Evolutionary conservation across 1,140 invertebrate genomes (phyloP), one percentile per base, ranked within the genome.

Genomic region (Drosophila pseudoananassae): DNA sequence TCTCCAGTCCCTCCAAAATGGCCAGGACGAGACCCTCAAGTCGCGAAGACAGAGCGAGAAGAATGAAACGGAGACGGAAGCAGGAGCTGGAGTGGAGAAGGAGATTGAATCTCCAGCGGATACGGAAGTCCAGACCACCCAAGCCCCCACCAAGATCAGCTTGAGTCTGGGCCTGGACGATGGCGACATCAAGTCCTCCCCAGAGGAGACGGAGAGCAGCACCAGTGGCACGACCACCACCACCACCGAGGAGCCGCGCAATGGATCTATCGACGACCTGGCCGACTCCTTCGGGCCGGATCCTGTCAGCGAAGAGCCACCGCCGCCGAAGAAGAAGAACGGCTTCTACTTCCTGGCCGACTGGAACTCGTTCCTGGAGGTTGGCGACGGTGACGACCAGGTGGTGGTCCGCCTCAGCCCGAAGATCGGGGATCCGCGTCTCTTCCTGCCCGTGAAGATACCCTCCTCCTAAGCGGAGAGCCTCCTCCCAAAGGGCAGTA

Each of bases 301-400:
- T 63, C 92, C 93, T 1, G 91, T 91, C 8, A 81, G 92, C 25
- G 93, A 93, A 0, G 94, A 94, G 78, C 94, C 94, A 8, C 71
- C 94, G 27, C 94, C 95, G 10, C 93, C 94, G 0, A 94, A 93
- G 53, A 93, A 93, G 61, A 95, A 94, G 82, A 96, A 94, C 57
- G 96, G 96, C 2, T 94, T 97, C 46, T 97, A 97, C 82, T 97
- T 96, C 91, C 93, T 97, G 53, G 92, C 97, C 1, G 96, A 97
- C 81, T 97, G 96, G 96, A 97, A 97, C 80, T 94, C 95, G 10
- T 97, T 97, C 78, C 92, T 97, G 3, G 96, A 97, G 89, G 96
- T 97, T 3, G 96, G 96, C 23, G 95, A 96, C n/a, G 95, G 94
- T 52, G 94, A 94, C 27, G 95, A 94, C 53, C 95, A 95, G 91